Evolutionary conservation across 92 coral and sea anemone species (phyloP).

Genomic region (Epizoanthus illoricatus): DNA sequence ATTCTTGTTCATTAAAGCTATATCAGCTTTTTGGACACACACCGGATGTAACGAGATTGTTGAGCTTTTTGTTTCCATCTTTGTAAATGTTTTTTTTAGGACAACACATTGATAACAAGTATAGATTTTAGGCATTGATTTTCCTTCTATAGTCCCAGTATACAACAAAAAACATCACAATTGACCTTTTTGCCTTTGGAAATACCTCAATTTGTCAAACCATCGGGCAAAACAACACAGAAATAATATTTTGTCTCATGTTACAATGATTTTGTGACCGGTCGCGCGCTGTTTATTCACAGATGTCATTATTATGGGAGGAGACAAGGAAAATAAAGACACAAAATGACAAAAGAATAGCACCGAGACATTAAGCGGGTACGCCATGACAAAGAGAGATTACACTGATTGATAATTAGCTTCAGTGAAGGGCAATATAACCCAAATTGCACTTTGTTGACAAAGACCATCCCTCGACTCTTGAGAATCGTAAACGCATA

Average conservation of each 20-base stretch:
- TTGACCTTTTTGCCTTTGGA: neutral
- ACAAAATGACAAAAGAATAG: constrained; percentile 35
- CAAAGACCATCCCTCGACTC: constrained; percentile 59
- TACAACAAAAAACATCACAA: neutral
- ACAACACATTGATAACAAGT: neutral
- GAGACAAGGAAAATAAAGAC: constrained; percentile 31
- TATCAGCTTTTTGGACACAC: neutral
- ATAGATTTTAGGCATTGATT: neutral
- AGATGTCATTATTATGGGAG: constrained; percentile 44
- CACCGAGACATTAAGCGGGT: constrained; percentile 74
- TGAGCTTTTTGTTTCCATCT: constrained; percentile 18
- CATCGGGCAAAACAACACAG: constrained; percentile 16
- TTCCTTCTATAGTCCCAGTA: neutral
- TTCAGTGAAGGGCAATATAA: constrained; percentile 56
- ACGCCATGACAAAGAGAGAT: constrained; percentile 66
- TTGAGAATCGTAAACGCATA: constrained; percentile 24
- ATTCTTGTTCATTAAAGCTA: constrained; percentile 36
- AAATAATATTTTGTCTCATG: constrained; percentile 30
- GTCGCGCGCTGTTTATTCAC: constrained; percentile 40
- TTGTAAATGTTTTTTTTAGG: neutral
- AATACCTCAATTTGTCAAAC: constrained; percentile 28
- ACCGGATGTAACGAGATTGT: constrained; percentile 26
- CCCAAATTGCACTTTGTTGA: constrained; percentile 58
- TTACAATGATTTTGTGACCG: constrained; percentile 31
- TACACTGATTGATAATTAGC: constrained; percentile 70